phyloP scores from a whole-genome alignment of 1,140 invertebrate species.

The Himalopsyche phryganea region DNA sequence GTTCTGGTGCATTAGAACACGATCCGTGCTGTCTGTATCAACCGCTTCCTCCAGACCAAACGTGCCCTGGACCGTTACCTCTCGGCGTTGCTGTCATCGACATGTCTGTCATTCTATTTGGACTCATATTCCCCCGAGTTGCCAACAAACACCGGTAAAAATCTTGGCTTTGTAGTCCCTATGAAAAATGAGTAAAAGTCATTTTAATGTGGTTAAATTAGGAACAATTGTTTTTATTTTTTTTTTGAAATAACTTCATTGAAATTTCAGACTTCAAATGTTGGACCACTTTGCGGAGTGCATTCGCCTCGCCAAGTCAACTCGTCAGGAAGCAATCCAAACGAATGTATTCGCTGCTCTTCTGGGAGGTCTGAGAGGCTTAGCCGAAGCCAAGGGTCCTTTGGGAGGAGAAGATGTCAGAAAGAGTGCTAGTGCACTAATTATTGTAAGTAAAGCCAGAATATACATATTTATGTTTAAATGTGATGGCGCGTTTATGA shows the following conservation, averaged over 20 bases:
- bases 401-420: conserved; percentile 88
- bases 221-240: no score
- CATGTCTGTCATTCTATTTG: conserved; percentile 88
- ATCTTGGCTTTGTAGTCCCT: no score
- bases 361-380: conserved; percentile 80
- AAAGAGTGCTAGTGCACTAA: conserved; percentile 77
- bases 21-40: conserved; percentile 89
- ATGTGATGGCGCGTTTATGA: no score
- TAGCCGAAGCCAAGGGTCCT: conserved; percentile 82
- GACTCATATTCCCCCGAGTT: conserved; percentile 88
- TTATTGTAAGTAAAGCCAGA: conserved; percentile 64
- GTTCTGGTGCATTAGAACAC: conserved; percentile 93
- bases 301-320: conserved; percentile 87
- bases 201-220: no score
- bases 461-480: no score
- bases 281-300: conserved; percentile 95
- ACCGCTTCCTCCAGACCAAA: conserved; percentile 56
- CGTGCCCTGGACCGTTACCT: conserved; percentile 75
- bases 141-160: conserved; percentile 81
- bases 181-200: no score
- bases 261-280: conserved; percentile 82
- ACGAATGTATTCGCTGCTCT: conserved; percentile 96
- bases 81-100: conserved; percentile 97
- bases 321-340: conserved; percentile 90
- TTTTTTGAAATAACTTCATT: no score